A percentile compares a stretch with the other conserved stretches of the same genome.
phyloP scores from a whole-genome alignment of 2,888 invertebrate species.

The Ephialtes manifestator region DNA sequence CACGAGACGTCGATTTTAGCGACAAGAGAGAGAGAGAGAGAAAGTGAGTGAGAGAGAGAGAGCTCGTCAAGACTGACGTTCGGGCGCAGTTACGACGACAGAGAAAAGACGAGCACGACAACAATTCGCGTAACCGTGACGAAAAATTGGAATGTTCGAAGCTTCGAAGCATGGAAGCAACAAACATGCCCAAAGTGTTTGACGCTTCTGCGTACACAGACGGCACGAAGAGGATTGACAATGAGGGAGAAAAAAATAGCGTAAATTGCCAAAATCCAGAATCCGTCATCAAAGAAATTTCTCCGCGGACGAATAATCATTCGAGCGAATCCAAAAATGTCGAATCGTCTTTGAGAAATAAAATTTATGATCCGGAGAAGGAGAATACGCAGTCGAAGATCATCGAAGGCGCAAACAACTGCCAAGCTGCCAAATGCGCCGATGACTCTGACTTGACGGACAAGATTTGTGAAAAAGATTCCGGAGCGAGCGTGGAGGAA shows the following conservation, averaged over 20 bases:
- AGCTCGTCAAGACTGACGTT: conserved; percentile 28
- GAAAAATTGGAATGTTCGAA: conserved; percentile 76
- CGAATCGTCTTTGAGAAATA: neutral
- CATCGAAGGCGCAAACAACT: neutral
- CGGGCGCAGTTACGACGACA: conserved; percentile 12
- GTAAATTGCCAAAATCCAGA: conserved; percentile 47
- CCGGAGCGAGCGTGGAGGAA: conserved; percentile 12
- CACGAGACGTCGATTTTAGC: conserved; percentile 19
- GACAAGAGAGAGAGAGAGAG: neutral
- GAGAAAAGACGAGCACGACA: conserved; percentile 14
- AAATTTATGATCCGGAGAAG: conserved; percentile 2
- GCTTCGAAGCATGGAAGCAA: conserved; percentile 78
- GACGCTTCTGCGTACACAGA: conserved; percentile 73
- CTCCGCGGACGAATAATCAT: conserved; percentile 26
- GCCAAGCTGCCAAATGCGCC: neutral
- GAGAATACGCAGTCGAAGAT: conserved; percentile 42
- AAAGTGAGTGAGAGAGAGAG: neutral
- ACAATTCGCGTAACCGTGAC: conserved; percentile 29
- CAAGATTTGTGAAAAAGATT: conserved; percentile 37
- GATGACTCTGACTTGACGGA: conserved; percentile 31
- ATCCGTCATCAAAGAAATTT: conserved; percentile 14
- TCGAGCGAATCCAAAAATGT: neutral
- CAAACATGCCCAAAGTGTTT: conserved; percentile 72
- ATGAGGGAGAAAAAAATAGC: conserved; percentile 48
- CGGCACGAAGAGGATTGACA: conserved; percentile 42